phyloP scores from a whole-genome alignment of 2,888 invertebrate species.

The Drosophila anomelani region DNA sequence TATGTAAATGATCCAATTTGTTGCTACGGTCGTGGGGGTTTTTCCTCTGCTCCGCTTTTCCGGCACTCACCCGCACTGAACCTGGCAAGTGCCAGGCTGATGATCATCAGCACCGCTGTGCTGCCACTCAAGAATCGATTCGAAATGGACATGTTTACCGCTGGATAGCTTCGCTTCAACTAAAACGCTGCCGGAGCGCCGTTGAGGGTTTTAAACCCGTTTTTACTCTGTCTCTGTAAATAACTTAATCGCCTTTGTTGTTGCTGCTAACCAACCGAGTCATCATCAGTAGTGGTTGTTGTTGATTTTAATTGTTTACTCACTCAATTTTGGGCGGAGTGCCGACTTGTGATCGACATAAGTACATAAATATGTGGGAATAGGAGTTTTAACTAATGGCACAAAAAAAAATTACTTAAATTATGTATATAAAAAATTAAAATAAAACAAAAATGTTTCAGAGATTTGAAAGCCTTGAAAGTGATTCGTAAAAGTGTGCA shows the following conservation, averaged over 20 bases:
- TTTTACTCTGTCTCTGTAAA: too few species aligned
- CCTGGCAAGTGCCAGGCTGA: slow-evolving; percentile 37
- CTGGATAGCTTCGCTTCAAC: slow-evolving; percentile 56
- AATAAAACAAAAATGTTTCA: not conserved
- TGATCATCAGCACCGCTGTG: slow-evolving; percentile 12
- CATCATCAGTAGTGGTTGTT: slow-evolving; percentile 56
- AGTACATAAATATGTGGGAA: not conserved
- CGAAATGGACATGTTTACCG: slow-evolving; percentile 61
- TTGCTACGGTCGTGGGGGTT: not conserved
- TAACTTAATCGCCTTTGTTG: slow-evolving; percentile 30
- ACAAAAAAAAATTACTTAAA: not conserved
- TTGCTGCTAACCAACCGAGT: slow-evolving; percentile 48
- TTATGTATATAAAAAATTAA: not conserved
- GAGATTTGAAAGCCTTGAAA: not conserved
- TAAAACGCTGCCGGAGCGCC: slow-evolving; percentile 57
- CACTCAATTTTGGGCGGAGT: slow-evolving; percentile 26
- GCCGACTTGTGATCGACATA: not conserved
- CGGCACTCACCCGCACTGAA: slow-evolving; percentile 59
- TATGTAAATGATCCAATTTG: not conserved
- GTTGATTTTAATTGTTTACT: slow-evolving; percentile 64
- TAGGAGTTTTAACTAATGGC: not conserved
- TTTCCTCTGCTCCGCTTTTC: not conserved
- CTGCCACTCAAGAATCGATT: slow-evolving; percentile 43
- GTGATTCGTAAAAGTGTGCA: not conserved
- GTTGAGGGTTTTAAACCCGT: slow-evolving; percentile 72